A percentile compares a stretch with the other conserved stretches of the same genome.
These are phyloP conservation scores for Indicator indicator DNA, from an alignment of 2,113 vertebrate genomes.

Conservation along the genomic window DNA sequence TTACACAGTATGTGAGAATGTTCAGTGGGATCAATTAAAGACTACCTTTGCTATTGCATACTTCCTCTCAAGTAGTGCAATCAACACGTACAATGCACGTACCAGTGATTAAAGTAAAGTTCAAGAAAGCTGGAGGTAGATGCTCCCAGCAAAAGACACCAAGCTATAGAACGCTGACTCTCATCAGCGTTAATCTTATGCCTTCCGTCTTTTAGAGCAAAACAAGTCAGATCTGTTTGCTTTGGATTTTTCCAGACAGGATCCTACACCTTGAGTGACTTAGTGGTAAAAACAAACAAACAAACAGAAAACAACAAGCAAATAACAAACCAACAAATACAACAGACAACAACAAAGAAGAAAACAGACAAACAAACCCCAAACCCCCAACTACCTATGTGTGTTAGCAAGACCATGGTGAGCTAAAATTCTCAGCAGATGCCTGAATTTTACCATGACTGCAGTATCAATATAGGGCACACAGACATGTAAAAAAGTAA, in stretches of 20 bases:
- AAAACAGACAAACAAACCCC: background rate
- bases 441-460: background rate
- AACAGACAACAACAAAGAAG: background rate
- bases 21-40: slow-evolving; percentile 28
- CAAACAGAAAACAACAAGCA: no score
- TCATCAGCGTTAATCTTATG: background rate
- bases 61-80: background rate
- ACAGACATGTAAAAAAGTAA: background rate
- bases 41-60: background rate
- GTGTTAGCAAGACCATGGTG: background rate
- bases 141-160: background rate
- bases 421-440: background rate
- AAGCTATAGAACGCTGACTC: background rate
- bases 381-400: background rate
- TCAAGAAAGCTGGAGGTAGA: background rate
- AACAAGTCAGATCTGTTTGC: background rate
- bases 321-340: background rate
- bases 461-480: background rate
- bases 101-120: background rate
- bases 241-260: background rate
- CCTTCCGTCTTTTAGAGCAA: background rate
- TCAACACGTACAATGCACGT: background rate
- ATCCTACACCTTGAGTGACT: background rate
- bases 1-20: background rate
- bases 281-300: background rate